These are phyloP conservation scores for Microctenopoma lineatum DNA, from an alignment of 2,797 vertebrate species.

Conservation along the genomic window DNA sequence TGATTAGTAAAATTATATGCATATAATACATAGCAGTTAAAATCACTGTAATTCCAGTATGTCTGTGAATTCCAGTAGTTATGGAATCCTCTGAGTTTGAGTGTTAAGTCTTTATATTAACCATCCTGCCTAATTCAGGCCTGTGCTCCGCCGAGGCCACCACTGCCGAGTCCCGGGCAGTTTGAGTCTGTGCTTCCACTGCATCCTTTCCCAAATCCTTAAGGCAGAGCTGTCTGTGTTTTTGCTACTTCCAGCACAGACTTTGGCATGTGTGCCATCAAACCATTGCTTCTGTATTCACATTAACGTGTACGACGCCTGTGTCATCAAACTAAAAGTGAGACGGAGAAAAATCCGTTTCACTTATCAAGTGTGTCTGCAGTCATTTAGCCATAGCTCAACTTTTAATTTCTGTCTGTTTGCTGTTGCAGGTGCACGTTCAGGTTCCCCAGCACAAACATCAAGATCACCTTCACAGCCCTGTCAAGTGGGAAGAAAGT, in stretches of 20 bases:
- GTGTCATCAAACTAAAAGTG: constrained; percentile 19
- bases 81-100: too few relatives aligned
- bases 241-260: neutral
- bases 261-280: neutral
- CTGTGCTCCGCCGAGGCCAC: neutral
- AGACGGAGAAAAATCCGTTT: neutral
- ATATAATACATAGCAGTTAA: too few relatives aligned
- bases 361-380: neutral
- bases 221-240: neutral
- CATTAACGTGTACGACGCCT: constrained; percentile 11
- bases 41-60: too few relatives aligned
- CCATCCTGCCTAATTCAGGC: neutral
- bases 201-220: neutral
- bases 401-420: neutral
- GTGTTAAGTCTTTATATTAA: constrained; percentile 1
- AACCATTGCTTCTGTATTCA: constrained; percentile 17
- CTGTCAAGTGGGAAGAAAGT: constrained; percentile 90
- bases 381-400: neutral
- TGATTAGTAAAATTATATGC: too few relatives aligned
- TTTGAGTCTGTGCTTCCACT: neutral
- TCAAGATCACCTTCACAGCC: constrained; percentile 97
- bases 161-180: neutral
- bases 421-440: constrained; percentile 91
- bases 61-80: too few relatives aligned
- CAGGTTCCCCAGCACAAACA: constrained; percentile 98